Base-by-base conservation (phyloP, 2,797 vertebrate genomes). In the Mus spretus region DNA sequence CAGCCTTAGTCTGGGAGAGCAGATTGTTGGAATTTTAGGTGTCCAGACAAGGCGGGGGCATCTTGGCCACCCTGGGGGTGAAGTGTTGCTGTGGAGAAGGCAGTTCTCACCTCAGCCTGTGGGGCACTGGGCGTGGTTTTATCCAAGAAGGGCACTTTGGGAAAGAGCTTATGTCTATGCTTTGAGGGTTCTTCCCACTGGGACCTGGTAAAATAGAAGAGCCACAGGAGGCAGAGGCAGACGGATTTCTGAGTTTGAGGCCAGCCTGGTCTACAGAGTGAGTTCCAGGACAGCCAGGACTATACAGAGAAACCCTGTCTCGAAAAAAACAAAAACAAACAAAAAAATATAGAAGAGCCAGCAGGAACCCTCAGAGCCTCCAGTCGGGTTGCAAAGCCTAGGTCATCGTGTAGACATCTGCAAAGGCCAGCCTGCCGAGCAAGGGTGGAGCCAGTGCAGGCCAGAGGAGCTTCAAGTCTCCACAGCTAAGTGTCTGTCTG, bases 401-500 rank as follows among this genome's bases (percentile, higher is more conserved):
- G 57, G 55, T 59, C 37, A 53, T 87, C 20, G 34, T 63, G 34
- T 63, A 93, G 84, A 63, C 24, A 34, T 31, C 14, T 70, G 13
- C 47, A 84, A 31, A 79, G 20, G 63, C 22, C 55, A 57, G 37
- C 55, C 63, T 78, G 34, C 92, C 44, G 44, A 59, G 84, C 70
- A 17, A 79, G 65, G 65, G 34, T 61, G 83, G 63, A 34, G 47
- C 47, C 37, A 28, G 34, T 80, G 31, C 26, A 78, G 40, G 80
- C 84, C 67, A 67, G 92, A 85, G 85, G 74, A 59, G 8, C 70
- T 34, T 34, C 57, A 47, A 63, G 57, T 26, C 37, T 80, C 22
- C 19, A 82, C 53, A 80, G 90, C 67, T 80, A 67, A 31, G 19
- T 79, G 83, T 91, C 37, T 85, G 24, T 92, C 24, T 97, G 85